Evolutionary conservation across 2,888 invertebrate species (phyloP), one percentile per base, ranked within the genome.

Genomic region (Leptinotarsa peninsularis): DNA sequence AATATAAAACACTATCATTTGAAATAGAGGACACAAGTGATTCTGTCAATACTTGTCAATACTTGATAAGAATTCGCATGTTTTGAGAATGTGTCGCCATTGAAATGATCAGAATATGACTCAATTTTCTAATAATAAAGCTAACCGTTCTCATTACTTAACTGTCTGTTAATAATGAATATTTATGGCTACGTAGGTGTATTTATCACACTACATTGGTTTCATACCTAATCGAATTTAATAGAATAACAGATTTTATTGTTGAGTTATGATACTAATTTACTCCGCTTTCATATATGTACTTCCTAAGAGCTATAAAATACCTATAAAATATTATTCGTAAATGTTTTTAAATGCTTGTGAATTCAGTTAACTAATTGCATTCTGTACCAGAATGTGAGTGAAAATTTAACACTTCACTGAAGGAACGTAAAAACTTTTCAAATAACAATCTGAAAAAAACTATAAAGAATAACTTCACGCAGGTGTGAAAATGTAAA

Each of bases 201-300:
- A 58, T 70, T 69, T 58, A 70, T 70, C 49, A 70, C 68, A 68
- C 70, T 49, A 21, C 43, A 56, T 58, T 43, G 70, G 58, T 18
- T 70, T 58, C 18, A 18, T 49, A 70, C 56, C 58, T 70, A 58
- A 70, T 58, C 49, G 70, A 58, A 70, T 70, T 60, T 23, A 70
- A 58, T 70, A 58, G 21, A 58, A 43, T 58, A 49, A 70, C 17
- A 70, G 49, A 58, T 58, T 56, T 49, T 23, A 70, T 58, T 58
- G 54, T 56, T 58, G 69, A 70, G 58, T 70, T 70, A 70, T 70
- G 43, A 49, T 18, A 43, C 4, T 21, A 18, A 70, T 58, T 70
- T 70, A 58, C 17, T 23, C 1, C 4, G 58, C 58, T 58, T 58
- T 58, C 58, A 21, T 58, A 58, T 58, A 23, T 58, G 23, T 58